These are phyloP conservation scores for Carduelis carduelis DNA, from an alignment of 2,797 vertebrate genomes.

Conservation along the genomic window DNA sequence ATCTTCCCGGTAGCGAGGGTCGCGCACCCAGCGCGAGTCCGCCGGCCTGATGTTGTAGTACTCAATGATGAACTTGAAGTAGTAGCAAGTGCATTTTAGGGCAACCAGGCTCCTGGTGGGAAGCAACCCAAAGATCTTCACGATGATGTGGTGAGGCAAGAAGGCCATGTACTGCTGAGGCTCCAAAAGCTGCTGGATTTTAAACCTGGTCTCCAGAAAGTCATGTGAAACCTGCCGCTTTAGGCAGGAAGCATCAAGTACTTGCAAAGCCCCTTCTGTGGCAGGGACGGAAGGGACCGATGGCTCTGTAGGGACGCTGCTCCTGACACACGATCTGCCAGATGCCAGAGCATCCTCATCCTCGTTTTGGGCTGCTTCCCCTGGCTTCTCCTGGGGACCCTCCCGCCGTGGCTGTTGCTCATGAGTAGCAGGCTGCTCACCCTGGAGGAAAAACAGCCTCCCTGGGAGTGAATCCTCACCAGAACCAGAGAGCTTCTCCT, in stretches of 20 bases:
- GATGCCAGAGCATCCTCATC: slow-evolving; percentile 5
- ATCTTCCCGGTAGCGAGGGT: slow-evolving; percentile 93
- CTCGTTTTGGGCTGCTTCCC: background rate
- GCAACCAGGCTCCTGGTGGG: slow-evolving; percentile 89
- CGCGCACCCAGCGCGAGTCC: slow-evolving; percentile 93
- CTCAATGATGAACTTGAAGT: slow-evolving; percentile 90
- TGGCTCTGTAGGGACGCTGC: background rate
- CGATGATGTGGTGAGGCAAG: slow-evolving; percentile 90
- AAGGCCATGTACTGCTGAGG: slow-evolving; percentile 88
- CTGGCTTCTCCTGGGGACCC: slow-evolving; percentile 10
- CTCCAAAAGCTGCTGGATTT: slow-evolving; percentile 91
- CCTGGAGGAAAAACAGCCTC: slow-evolving; percentile 82
- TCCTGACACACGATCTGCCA: background rate
- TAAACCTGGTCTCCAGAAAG: slow-evolving; percentile 89
- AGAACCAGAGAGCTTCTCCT: slow-evolving; percentile 30
- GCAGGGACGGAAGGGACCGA: background rate
- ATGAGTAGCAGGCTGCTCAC: background rate
- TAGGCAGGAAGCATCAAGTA: slow-evolving; percentile 64
- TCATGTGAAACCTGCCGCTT: slow-evolving; percentile 83
- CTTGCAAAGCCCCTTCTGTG: background rate
- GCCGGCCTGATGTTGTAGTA: slow-evolving; percentile 89
- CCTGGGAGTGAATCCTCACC: slow-evolving; percentile 83
- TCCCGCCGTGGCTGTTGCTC: background rate
- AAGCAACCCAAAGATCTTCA: slow-evolving; percentile 87
- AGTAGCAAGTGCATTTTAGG: slow-evolving; percentile 92